Percentiles rank a stretch among this genome's conserved stretches.
These are phyloP conservation scores for Tolypeutes matacus DNA, from an alignment of 2,797 vertebrate genomes.

Conservation along the genomic window DNA sequence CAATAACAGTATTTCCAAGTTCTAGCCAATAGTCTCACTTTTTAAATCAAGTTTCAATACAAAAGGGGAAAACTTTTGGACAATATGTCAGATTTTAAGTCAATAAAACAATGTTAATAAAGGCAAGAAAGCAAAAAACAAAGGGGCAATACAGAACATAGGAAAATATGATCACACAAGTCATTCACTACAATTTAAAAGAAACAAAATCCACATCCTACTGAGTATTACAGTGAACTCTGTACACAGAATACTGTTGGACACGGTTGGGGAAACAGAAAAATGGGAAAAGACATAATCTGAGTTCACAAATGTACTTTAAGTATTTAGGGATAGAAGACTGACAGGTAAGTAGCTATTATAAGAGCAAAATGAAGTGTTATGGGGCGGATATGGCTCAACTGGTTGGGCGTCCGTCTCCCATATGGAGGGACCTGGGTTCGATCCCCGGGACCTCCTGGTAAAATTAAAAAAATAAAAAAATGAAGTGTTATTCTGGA, in stretches of 20 bases:
- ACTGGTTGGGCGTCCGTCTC: too few relatives aligned
- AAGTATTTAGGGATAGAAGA: not conserved
- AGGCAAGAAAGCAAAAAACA: not conserved
- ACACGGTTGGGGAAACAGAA: not conserved
- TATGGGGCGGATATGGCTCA: too few relatives aligned
- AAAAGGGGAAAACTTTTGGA: not conserved
- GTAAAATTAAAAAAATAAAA: too few relatives aligned
- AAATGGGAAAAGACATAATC: not conserved
- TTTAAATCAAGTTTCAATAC: not conserved
- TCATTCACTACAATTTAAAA: not conserved
- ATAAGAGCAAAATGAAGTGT: not conserved
- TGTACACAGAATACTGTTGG: not conserved
- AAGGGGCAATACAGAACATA: not conserved
- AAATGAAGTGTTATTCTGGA: not conserved
- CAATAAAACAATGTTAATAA: not conserved
- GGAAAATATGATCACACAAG: not conserved
- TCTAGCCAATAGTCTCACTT: not conserved
- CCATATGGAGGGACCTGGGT: too few relatives aligned
- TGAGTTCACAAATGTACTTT: not conserved
- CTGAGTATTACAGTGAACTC: not conserved
- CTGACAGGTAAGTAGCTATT: not conserved
- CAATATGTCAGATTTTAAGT: not conserved
- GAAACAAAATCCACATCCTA: conserved; percentile 34
- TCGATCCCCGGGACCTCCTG: too few relatives aligned
- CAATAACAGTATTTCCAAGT: conserved; percentile 3